phyloP scores from a whole-genome alignment of 2,113 vertebrate species.

The Numenius arquata region DNA sequence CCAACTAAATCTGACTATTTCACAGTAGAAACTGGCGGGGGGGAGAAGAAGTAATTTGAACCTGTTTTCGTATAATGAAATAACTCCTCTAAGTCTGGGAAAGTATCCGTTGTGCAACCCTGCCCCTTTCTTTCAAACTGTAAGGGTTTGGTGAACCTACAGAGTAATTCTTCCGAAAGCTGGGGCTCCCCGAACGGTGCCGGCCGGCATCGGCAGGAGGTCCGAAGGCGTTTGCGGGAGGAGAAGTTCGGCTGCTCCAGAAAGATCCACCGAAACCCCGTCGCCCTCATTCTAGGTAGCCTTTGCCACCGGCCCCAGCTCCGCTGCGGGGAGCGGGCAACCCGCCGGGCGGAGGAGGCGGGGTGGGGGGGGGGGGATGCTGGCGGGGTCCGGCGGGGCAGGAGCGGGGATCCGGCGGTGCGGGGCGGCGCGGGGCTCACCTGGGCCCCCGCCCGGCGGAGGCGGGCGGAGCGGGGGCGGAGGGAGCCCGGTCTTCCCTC shows the following conservation, averaged over 20 bases:
- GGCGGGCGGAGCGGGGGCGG: background rate
- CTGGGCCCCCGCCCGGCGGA: background rate
- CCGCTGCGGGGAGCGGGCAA: rapidly evolving
- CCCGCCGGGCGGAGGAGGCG: background rate
- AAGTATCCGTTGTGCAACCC: background rate
- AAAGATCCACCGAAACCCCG: background rate
- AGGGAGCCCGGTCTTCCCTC: background rate
- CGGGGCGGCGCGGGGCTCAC: background rate
- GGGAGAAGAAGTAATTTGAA: background rate
- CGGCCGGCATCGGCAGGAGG: background rate
- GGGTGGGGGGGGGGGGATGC: background rate
- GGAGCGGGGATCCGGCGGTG: background rate
- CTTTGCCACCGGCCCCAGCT: rapidly evolving
- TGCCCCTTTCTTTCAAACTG: background rate
- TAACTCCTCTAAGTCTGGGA: background rate
- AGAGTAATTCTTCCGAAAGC: rapidly evolving
- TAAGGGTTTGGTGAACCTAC: background rate
- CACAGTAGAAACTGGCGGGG: background rate
- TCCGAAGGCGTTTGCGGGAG: background rate
- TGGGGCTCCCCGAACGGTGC: background rate
- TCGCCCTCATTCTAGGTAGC: rapidly evolving
- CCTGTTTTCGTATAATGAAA: background rate
- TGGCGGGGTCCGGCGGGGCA: background rate
- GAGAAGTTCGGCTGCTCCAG: background rate
- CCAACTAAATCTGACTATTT: background rate